phyloP scores from a whole-genome alignment of 2,888 invertebrate species.

The Lacanobia oleracea region DNA sequence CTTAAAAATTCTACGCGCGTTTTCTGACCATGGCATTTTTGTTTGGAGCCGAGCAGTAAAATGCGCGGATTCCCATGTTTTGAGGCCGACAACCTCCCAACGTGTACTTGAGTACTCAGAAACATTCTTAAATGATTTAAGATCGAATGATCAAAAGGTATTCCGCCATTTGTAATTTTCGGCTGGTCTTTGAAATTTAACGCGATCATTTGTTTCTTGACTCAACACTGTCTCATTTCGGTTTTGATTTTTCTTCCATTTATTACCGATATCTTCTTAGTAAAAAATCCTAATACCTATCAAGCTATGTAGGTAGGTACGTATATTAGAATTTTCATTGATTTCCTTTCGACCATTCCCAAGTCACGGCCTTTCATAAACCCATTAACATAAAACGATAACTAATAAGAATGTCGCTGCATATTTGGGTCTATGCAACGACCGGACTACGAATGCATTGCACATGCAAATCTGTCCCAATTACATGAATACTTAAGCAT shows the following conservation, averaged over 20 bases:
- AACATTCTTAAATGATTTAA: neutral
- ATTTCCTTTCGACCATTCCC: neutral
- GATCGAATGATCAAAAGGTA: slow-evolving; percentile 8
- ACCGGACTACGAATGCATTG: slow-evolving; percentile 33
- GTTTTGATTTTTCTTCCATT: too few species aligned
- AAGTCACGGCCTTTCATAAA: slow-evolving; percentile 2
- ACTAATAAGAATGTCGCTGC: slow-evolving; percentile 36
- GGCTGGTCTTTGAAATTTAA: neutral
- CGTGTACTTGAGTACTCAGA: slow-evolving; percentile 16
- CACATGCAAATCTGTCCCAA: slow-evolving; percentile 58
- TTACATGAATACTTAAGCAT: slow-evolving; percentile 51
- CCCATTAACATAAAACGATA: slow-evolving; percentile 42
- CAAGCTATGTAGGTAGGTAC: too few species aligned
- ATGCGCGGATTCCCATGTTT: slow-evolving; percentile 66
- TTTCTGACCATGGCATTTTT: slow-evolving; percentile 68
- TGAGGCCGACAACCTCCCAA: slow-evolving; percentile 71
- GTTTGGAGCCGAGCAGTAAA: slow-evolving; percentile 65
- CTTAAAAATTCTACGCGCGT: slow-evolving; percentile 69
- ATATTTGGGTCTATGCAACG: slow-evolving; percentile 46
- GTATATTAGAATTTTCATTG: neutral
- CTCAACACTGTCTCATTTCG: too few species aligned
- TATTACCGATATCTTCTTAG: too few species aligned
- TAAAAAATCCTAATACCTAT: too few species aligned
- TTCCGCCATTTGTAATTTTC: slow-evolving; percentile 8
- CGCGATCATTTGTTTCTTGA: slow-evolving; percentile 4